Conservation (phyloP, 2,888 invertebrate species). For the Troilus luridus region DNA sequence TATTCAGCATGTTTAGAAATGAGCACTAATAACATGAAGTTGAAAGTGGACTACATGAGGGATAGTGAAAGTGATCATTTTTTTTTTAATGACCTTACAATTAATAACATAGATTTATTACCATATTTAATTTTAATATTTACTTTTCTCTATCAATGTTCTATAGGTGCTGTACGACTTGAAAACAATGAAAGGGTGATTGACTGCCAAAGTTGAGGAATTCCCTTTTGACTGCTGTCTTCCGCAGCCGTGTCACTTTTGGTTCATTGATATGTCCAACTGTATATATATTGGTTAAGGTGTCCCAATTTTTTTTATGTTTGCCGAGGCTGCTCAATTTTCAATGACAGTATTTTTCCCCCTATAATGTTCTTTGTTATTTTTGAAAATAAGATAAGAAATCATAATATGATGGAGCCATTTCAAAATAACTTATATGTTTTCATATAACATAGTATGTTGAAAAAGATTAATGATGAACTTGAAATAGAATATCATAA, state of each 20-base stretch:
- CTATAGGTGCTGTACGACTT: constrained; percentile 54
- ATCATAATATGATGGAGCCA: background rate
- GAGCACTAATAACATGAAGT: too few species aligned
- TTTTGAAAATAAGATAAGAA: background rate
- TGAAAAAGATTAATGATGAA: background rate
- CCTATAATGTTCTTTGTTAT: background rate
- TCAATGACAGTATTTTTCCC: constrained; percentile 1
- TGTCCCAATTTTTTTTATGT: background rate
- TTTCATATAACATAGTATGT: background rate
- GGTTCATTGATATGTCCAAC: background rate
- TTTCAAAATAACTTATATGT: background rate
- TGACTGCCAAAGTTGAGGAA: background rate
- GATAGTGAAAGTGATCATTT: too few species aligned
- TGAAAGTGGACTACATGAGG: too few species aligned
- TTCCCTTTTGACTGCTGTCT: background rate
- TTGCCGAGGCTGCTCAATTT: background rate
- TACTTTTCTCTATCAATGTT: background rate
- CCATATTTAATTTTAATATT: background rate
- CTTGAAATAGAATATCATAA: too few species aligned
- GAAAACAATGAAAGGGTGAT: constrained; percentile 21
- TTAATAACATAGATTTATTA: background rate
- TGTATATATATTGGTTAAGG: constrained; percentile 26
- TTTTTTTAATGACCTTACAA: background rate
- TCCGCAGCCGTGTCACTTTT: background rate
- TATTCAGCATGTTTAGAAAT: too few species aligned